Conservation (phyloP, 2,797 vertebrate genomes). For the Pangasius larnaudii region DNA sequence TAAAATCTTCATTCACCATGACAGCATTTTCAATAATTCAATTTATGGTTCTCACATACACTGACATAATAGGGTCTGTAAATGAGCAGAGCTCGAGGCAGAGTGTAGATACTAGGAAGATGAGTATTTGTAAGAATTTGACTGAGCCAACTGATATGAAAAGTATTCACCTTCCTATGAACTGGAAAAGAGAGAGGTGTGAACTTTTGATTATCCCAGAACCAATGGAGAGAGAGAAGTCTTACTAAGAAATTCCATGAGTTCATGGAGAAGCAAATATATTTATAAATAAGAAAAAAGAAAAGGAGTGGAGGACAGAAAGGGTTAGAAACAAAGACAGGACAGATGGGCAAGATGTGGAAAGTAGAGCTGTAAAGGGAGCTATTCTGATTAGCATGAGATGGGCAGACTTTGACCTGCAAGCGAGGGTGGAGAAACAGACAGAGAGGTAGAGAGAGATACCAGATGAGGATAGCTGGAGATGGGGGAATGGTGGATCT, state of each 20-base stretch:
- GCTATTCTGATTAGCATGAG: constrained; percentile 18
- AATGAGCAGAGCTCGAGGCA: constrained; percentile 18
- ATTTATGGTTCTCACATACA: constrained; percentile 39
- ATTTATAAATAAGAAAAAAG: background rate
- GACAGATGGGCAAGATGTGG: constrained; percentile 21
- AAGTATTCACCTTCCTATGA: constrained; percentile 29
- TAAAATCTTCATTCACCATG: constrained; percentile 42
- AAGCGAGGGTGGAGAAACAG: constrained; percentile 32
- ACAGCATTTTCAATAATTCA: constrained; percentile 34
- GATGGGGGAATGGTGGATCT: constrained; percentile 71
- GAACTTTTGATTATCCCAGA: constrained; percentile 15
- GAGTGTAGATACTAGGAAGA: constrained; percentile 25
- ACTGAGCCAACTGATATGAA: constrained; percentile 25
- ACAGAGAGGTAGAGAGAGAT: constrained; percentile 57
- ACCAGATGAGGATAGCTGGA: constrained; percentile 65
- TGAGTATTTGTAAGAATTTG: constrained; percentile 20
- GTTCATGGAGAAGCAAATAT: background rate
- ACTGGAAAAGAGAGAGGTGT: constrained; percentile 21
- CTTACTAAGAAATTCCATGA: background rate
- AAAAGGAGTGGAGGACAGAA: background rate
- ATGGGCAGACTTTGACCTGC: constrained; percentile 18
- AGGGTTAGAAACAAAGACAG: background rate
- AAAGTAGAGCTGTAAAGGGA: constrained; percentile 46
- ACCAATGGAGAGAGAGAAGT: background rate
- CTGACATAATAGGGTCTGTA: constrained; percentile 28